phyloP scores from a whole-genome alignment of 2,113 vertebrate species.

The Pseudopodoces humilis region DNA sequence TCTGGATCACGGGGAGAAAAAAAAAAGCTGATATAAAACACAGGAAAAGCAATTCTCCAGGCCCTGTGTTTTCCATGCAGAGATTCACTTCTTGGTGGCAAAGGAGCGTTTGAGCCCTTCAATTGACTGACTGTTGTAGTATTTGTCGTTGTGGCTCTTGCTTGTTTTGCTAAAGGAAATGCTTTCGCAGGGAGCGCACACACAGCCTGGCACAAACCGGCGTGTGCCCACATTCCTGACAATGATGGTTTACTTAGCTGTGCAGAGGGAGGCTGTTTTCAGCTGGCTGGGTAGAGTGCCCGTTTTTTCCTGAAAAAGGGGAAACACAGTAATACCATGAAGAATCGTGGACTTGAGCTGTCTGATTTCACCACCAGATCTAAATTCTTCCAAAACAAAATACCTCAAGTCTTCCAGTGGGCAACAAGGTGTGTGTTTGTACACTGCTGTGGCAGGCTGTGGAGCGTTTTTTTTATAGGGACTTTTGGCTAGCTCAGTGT shows the following conservation, averaged over 20 bases:
- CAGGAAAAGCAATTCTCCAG: neutral
- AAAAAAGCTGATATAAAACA: neutral
- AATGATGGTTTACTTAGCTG: conserved; percentile 47
- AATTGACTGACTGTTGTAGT: conserved; percentile 27
- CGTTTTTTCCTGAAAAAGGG: conserved; percentile 12
- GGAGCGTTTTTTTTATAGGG: neutral
- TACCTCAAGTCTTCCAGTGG: conserved; percentile 26
- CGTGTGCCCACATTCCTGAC: conserved; percentile 1
- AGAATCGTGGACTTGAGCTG: neutral
- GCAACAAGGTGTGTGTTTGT: conserved; percentile 11
- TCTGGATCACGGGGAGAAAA: neutral
- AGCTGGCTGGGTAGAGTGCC: neutral
- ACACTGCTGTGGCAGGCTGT: neutral
- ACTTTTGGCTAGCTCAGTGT: neutral
- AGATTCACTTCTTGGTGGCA: neutral
- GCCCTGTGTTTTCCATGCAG: neutral
- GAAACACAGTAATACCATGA: neutral
- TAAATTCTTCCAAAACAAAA: conserved; percentile 57
- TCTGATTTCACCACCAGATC: neutral
- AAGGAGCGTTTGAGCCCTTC: neutral
- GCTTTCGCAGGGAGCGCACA: conserved; percentile 3
- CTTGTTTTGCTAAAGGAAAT: conserved; percentile 51
- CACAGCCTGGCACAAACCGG: neutral
- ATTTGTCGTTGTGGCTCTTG: neutral
- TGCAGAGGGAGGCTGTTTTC: neutral